Evolutionary conservation across 92 coral and sea anemone genomes (phyloP).

Genomic region (Bergia puertoricense): DNA sequence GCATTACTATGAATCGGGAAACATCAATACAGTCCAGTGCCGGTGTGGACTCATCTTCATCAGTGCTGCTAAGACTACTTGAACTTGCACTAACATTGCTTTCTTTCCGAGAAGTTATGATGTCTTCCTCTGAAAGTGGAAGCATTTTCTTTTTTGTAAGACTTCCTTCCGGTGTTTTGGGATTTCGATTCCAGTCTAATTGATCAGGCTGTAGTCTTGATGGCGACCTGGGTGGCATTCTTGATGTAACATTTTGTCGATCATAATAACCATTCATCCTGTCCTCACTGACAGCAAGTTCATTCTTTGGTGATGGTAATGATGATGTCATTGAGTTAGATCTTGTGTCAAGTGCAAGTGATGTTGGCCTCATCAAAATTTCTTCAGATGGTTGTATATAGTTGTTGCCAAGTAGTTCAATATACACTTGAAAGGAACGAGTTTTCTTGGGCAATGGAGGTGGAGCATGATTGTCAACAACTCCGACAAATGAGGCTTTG

Average conservation of each 20-base stretch:
- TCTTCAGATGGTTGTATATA: constrained; percentile 93
- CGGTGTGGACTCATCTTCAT: constrained; percentile 91
- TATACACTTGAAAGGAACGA: constrained; percentile 89
- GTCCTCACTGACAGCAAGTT: constrained; percentile 38
- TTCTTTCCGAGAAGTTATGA: constrained; percentile 47
- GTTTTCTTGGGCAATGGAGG: constrained; percentile 58
- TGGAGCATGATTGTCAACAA: constrained; percentile 67
- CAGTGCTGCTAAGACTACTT: constrained; percentile 76
- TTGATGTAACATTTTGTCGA: constrained; percentile 8
- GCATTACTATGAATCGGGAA: constrained; percentile 82
- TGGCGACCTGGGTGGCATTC: constrained; percentile 61
- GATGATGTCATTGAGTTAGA: constrained; percentile 28
- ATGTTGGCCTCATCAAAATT: constrained; percentile 83
- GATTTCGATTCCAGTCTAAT: constrained; percentile 76
- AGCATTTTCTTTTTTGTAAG: constrained; percentile 71
- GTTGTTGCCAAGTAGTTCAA: constrained; percentile 77
- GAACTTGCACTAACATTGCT: constrained; percentile 73
- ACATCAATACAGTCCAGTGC: constrained; percentile 98
- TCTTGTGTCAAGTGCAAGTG: constrained; percentile 43
- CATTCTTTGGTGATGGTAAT: constrained; percentile 29
- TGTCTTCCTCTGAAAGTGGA: constrained; percentile 73
- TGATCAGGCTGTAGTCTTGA: constrained; percentile 46
- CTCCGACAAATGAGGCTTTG: constrained; percentile 73
- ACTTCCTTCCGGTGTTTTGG: constrained; percentile 59
- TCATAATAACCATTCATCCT: constrained; percentile 28